These are phyloP conservation scores for Drosophila limbata DNA, from an alignment of 2,888 invertebrate species.

Conservation along the genomic window DNA sequence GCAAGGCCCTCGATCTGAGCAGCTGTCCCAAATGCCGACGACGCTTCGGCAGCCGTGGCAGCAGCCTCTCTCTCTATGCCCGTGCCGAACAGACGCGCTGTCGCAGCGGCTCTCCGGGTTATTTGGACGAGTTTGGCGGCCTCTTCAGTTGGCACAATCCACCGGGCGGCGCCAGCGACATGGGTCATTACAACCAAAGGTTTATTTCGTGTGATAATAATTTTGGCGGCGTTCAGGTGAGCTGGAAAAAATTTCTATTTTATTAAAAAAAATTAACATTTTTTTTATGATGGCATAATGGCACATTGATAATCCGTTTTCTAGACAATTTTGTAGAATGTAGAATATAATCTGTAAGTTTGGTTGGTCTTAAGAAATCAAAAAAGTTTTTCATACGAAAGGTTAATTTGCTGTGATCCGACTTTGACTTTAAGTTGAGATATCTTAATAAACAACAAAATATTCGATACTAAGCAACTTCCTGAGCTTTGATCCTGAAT, in stretches of 20 bases:
- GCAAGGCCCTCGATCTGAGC: conserved; percentile 81
- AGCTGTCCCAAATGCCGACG: conserved; percentile 82
- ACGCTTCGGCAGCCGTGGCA: conserved; percentile 58
- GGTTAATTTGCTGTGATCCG: too few relatives aligned
- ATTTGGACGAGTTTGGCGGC: conserved; percentile 58
- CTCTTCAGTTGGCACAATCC: conserved; percentile 61
- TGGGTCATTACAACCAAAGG: conserved; percentile 73
- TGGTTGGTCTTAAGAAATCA: too few relatives aligned
- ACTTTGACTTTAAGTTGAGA: too few relatives aligned
- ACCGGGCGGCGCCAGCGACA: conserved; percentile 32
- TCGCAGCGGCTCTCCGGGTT: conserved; percentile 72
- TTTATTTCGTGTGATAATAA: conserved; percentile 81
- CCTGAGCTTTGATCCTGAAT: too few relatives aligned
- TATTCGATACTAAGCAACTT: too few relatives aligned
- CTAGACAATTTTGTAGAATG: too few relatives aligned
- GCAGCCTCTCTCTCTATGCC: conserved; percentile 69
- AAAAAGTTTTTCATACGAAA: too few relatives aligned
- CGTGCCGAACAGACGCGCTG: conserved; percentile 66
- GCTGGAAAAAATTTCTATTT: conserved; percentile 1
- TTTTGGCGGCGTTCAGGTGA: conserved; percentile 73
- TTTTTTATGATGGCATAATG: too few relatives aligned
- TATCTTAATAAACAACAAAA: too few relatives aligned
- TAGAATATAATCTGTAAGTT: too few relatives aligned
- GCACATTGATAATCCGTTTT: too few relatives aligned
- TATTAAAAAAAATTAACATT: neutral